These are phyloP conservation scores for Ladona fulva DNA, from an alignment of 1,140 invertebrate species.

Conservation along the genomic window DNA sequence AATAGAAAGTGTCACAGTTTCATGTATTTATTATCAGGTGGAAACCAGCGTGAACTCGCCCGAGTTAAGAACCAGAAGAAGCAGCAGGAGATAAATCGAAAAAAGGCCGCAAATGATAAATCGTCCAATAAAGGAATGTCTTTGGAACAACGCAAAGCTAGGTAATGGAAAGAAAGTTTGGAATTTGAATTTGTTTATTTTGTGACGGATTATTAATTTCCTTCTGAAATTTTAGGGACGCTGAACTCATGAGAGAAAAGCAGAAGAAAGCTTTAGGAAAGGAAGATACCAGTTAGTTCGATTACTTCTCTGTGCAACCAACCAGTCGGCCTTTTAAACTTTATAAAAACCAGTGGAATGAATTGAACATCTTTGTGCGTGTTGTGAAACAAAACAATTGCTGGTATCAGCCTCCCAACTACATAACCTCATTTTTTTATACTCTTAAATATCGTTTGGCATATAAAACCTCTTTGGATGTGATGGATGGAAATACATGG, in stretches of 20 bases:
- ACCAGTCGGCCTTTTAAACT: conserved; percentile 2
- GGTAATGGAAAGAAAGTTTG: conserved; percentile 38
- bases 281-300: not conserved
- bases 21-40: conserved; percentile 41
- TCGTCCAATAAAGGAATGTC: conserved; percentile 59
- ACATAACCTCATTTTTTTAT: not conserved
- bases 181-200: conserved; percentile 15
- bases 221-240: conserved; percentile 52
- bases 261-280: conserved; percentile 42
- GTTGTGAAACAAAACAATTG: not conserved
- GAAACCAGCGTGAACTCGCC: conserved; percentile 80
- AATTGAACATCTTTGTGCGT: conserved; percentile 9
- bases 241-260: conserved; percentile 71
- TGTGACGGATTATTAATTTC: conserved; percentile 22
- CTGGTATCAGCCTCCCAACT: not conserved
- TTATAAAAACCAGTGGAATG: not conserved
- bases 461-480: not conserved
- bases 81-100: conserved; percentile 54
- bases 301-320: not conserved
- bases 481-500: not conserved
- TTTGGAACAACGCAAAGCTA: conserved; percentile 65
- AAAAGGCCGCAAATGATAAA: conserved; percentile 49
- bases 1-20: too few species aligned
- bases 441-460: not conserved
- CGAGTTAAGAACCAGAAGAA: conserved; percentile 74